Evolutionary conservation across 1,140 invertebrate genomes (phyloP).

Genomic region (Penaeus vannamei): DNA sequence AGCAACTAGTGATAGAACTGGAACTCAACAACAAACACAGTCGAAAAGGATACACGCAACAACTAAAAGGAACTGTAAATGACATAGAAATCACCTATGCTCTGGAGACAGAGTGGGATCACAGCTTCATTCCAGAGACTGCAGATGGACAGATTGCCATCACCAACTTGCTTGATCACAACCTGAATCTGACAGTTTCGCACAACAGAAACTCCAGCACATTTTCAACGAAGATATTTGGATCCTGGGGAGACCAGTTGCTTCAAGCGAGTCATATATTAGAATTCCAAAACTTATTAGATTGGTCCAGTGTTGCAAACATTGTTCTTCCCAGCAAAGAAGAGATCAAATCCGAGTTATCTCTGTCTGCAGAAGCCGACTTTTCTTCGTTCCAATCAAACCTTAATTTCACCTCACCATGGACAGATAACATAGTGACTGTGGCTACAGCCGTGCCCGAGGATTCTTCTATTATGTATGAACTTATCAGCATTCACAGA

Average conservation of each 20-base stretch:
- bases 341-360: neutral
- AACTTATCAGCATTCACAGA: neutral
- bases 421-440: neutral
- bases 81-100: neutral
- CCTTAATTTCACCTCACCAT: neutral
- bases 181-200: slow-evolving; percentile 14
- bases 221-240: slow-evolving; percentile 27
- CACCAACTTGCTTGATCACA: slow-evolving; percentile 4
- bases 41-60: neutral
- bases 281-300: neutral
- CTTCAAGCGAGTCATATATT: slow-evolving; percentile 25
- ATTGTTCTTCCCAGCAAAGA: neutral
- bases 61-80: slow-evolving; percentile 48
- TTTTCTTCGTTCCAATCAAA: neutral
- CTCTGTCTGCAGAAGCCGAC: neutral
- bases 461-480: neutral
- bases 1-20: slow-evolving; percentile 8
- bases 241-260: neutral
- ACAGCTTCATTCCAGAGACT: slow-evolving; percentile 30
- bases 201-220: slow-evolving; percentile 1
- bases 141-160: slow-evolving; percentile 34
- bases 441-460: neutral
- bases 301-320: neutral
- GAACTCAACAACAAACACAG: slow-evolving; percentile 32
- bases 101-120: slow-evolving; percentile 41